phyloP scores from a whole-genome alignment of 1,140 invertebrate genomes.

The Portunus trituberculatus region DNA sequence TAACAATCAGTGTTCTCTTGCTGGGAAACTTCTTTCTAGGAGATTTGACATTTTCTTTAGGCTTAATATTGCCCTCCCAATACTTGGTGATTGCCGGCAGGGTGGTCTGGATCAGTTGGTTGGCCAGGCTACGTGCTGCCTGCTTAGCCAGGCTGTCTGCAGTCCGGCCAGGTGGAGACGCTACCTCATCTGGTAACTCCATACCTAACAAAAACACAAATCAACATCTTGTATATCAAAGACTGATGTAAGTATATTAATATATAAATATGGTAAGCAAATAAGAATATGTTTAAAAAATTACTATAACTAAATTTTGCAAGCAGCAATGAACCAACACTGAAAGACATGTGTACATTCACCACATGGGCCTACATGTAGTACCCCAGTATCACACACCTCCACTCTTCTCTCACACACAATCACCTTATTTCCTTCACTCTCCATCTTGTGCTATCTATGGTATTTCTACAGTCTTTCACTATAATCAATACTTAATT shows the following conservation, averaged over 20 bases:
- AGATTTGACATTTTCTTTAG: slow-evolving; percentile 8
- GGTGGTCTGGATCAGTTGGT: background rate
- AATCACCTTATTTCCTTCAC: too few species aligned
- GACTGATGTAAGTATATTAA: background rate
- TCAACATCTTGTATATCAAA: background rate
- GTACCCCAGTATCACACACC: too few species aligned
- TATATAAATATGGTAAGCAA: background rate
- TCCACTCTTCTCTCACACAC: too few species aligned
- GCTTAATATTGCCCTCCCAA: slow-evolving; percentile 37
- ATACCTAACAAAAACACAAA: background rate
- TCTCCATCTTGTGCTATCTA: too few species aligned
- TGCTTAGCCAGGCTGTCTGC: slow-evolving; percentile 28
- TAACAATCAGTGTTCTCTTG: slow-evolving; percentile 29
- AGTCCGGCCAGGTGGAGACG: slow-evolving; percentile 8
- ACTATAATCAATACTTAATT: too few species aligned
- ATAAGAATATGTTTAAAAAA: background rate
- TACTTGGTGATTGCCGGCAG: slow-evolving; percentile 35
- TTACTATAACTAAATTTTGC: too few species aligned
- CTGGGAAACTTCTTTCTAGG: background rate
- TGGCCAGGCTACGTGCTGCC: slow-evolving; percentile 28
- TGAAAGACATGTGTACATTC: too few species aligned
- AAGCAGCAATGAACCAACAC: background rate
- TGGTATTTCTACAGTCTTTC: too few species aligned
- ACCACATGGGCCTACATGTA: too few species aligned
- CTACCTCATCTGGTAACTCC: slow-evolving; percentile 26